phyloP scores from a whole-genome alignment of 1,140 invertebrate genomes.

The Drosophila kohkoa region DNA sequence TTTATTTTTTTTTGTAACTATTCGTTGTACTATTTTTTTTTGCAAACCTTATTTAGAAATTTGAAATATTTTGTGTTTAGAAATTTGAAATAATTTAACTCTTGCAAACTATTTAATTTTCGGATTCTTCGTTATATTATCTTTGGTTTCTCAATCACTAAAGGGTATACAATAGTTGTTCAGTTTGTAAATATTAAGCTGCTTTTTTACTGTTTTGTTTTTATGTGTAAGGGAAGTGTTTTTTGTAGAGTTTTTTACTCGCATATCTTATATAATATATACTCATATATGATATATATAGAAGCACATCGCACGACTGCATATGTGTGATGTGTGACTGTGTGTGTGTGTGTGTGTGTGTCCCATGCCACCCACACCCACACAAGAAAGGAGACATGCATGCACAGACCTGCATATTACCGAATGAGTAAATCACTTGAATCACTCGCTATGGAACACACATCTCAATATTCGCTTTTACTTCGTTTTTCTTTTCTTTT shows the following conservation, averaged over 20 bases:
- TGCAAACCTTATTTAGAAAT: too few relatives aligned
- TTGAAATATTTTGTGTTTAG: neutral
- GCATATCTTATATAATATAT: constrained; percentile 39
- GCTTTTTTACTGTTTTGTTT: constrained; percentile 28
- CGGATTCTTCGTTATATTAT: too few relatives aligned
- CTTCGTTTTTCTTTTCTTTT: constrained; percentile 1
- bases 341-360: constrained; percentile 14
- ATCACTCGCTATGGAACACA: constrained; percentile 52
- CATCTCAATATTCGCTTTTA: constrained; percentile 73
- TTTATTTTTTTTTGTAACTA: too few relatives aligned
- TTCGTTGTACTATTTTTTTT: too few relatives aligned
- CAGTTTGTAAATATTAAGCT: neutral
- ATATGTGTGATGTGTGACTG: constrained; percentile 13
- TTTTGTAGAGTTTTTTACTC: constrained; percentile 28
- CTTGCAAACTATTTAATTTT: too few relatives aligned
- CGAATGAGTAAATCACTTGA: constrained; percentile 74
- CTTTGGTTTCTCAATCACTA: too few relatives aligned
- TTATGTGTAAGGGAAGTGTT: constrained; percentile 13
- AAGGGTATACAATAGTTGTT: constrained; percentile 17
- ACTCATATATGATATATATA: constrained; percentile 21
- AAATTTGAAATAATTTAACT: neutral
- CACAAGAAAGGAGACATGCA: constrained; percentile 33
- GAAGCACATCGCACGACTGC: constrained; percentile 22
- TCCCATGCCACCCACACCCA: constrained; percentile 27
- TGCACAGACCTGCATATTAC: constrained; percentile 60